A percentile compares a stretch with the other conserved stretches of the same genome.
phyloP scores from a whole-genome alignment of 2,888 invertebrate species.

The Acleris holmiana region DNA sequence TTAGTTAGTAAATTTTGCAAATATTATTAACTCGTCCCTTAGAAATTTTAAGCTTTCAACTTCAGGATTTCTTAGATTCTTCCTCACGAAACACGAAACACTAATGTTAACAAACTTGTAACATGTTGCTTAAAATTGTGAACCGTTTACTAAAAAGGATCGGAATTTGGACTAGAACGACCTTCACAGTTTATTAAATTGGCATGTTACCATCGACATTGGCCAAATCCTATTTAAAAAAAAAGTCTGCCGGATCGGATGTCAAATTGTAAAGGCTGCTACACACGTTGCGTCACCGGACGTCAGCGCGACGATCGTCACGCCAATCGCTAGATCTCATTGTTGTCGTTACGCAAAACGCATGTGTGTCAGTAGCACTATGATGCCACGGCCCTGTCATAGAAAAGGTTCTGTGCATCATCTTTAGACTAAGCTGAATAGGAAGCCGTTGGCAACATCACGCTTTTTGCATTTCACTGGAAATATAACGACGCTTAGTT shows the following conservation, averaged over 20 bases:
- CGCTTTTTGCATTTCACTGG: no score
- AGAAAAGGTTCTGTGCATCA: neutral
- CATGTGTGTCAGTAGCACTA: slow-evolving; percentile 48
- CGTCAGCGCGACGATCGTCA: slow-evolving; percentile 48
- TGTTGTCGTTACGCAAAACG: slow-evolving; percentile 61
- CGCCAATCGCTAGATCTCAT: slow-evolving; percentile 60
- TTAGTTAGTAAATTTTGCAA: neutral
- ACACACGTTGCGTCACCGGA: slow-evolving; percentile 63
- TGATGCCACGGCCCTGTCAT: slow-evolving; percentile 28
- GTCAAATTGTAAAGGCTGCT: slow-evolving; percentile 53
- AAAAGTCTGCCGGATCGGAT: slow-evolving; percentile 51
- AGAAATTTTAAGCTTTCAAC: no score
- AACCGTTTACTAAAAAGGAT: neutral
- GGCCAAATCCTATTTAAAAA: slow-evolving; percentile 53
- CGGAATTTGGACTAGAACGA: neutral
- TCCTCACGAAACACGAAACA: no score
- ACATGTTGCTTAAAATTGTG: no score
- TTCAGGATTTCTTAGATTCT: no score
- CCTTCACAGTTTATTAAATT: slow-evolving; percentile 32
- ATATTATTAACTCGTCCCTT: no score
- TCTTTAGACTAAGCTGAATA: no score
- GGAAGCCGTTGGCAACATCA: no score
- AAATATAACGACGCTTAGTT: no score
- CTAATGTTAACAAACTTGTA: no score
- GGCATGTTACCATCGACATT: slow-evolving; percentile 49